phyloP scores from a whole-genome alignment of 1,140 invertebrate species.

The Coboldia fuscipes region DNA sequence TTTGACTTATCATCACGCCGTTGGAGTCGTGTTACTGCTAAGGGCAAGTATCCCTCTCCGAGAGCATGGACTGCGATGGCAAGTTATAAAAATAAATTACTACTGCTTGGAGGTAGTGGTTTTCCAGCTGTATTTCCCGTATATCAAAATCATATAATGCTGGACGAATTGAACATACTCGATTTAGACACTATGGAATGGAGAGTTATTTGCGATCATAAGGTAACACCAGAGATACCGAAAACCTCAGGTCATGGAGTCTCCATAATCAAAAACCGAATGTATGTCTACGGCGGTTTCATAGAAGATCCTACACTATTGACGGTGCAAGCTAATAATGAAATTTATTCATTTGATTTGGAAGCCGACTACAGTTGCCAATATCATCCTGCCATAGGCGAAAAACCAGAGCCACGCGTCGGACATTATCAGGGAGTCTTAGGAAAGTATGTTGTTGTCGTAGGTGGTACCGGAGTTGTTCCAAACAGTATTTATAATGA shows the following conservation, averaged over 20 bases:
- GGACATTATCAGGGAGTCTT: constrained; percentile 70
- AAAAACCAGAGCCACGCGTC: constrained; percentile 61
- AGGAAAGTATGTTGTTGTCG: constrained; percentile 42
- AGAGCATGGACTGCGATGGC: constrained; percentile 89
- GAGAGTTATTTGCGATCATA: too few relatives aligned
- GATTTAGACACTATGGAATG: too few relatives aligned
- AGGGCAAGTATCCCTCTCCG: constrained; percentile 82
- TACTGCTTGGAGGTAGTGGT: constrained; percentile 91
- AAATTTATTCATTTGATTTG: constrained; percentile 77
- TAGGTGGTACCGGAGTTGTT: constrained; percentile 41
- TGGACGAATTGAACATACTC: too few relatives aligned
- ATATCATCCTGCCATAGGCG: constrained; percentile 35
- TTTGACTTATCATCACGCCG: constrained; percentile 67
- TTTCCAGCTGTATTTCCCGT: constrained; percentile 78
- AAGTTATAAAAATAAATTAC: constrained; percentile 57
- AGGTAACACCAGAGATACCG: too few relatives aligned
- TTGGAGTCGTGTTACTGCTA: constrained; percentile 61
- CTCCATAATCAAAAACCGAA: too few relatives aligned
- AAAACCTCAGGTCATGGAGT: too few relatives aligned
- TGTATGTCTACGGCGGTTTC: too few relatives aligned
- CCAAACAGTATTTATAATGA: constrained; percentile 34
- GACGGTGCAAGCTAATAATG: too few relatives aligned
- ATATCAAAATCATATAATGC: too few relatives aligned
- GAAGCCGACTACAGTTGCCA: constrained; percentile 54
- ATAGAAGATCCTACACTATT: too few relatives aligned